Evolutionary conservation across 1,140 invertebrate species (phyloP).

Genomic region (Diorhabda elongata): DNA sequence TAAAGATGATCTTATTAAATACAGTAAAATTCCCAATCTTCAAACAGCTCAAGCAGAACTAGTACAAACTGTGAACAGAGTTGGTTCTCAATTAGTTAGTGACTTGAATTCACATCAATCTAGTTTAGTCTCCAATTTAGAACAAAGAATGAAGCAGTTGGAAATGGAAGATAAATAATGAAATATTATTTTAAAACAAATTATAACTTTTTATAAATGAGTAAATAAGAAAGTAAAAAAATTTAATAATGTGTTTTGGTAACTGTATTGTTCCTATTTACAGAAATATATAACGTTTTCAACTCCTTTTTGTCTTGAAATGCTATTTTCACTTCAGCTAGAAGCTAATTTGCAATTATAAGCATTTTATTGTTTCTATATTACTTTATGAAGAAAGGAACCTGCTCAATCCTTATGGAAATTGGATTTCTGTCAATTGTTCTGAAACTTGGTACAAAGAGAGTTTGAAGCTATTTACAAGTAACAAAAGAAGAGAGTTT

Average conservation of each 20-base stretch:
- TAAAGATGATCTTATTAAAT: slow-evolving; percentile 61
- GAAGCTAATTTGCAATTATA: too few species aligned
- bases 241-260: neutral
- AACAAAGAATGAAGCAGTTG: slow-evolving; percentile 39
- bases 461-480: too few species aligned
- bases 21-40: slow-evolving; percentile 59
- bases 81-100: slow-evolving; percentile 57
- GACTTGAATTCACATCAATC: slow-evolving; percentile 66
- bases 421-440: too few species aligned
- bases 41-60: slow-evolving; percentile 57
- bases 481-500: too few species aligned
- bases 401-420: too few species aligned
- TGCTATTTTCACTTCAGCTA: too few species aligned
- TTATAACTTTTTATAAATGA: neutral
- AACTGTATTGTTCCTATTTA: slow-evolving; percentile 17
- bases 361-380: too few species aligned
- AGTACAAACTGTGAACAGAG: slow-evolving; percentile 60
- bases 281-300: too few species aligned
- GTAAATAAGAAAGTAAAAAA: slow-evolving; percentile 7
- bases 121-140: slow-evolving; percentile 55
- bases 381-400: too few species aligned
- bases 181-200: neutral
- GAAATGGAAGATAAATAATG: slow-evolving; percentile 24
- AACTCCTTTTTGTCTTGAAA: too few species aligned
- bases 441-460: too few species aligned